A percentile compares a stretch with the other conserved stretches of the same genome.
Conservation (phyloP, 1,140 invertebrate genomes). For the Papilio polyxenes region DNA sequence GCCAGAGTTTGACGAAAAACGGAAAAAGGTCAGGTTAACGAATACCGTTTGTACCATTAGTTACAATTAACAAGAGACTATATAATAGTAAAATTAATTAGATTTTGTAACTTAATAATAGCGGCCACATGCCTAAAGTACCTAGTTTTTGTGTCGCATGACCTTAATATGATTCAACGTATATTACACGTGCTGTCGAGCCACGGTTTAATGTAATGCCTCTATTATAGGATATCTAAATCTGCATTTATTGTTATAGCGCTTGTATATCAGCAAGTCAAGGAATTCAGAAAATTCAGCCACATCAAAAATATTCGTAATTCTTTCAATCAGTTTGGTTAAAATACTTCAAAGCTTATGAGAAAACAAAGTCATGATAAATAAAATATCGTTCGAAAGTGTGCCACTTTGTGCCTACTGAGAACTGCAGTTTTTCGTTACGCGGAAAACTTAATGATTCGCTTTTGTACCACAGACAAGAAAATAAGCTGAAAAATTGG, state of each 20-base stretch:
- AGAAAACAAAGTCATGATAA: background rate
- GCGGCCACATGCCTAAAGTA: background rate
- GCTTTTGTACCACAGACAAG: constrained; percentile 46
- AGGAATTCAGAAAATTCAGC: background rate
- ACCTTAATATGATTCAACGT: constrained; percentile 2
- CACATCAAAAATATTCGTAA: background rate
- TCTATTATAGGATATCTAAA: background rate
- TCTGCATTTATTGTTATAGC: background rate
- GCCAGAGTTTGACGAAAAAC: too few relatives aligned
- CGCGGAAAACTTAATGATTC: constrained; percentile 56
- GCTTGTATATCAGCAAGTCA: background rate
- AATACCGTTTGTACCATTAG: too few relatives aligned
- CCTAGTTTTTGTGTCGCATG: background rate
- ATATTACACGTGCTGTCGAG: background rate
- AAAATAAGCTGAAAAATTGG: constrained; percentile 57
- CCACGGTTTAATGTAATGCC: background rate
- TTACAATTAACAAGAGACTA: too few relatives aligned
- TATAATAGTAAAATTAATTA: too few relatives aligned
- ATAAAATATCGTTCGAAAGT: background rate
- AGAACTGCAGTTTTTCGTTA: constrained; percentile 50
- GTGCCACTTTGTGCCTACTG: constrained; percentile 17
- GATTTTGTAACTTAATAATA: background rate
- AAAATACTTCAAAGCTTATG: background rate
- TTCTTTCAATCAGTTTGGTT: background rate
- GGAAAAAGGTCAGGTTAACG: too few relatives aligned